A percentile compares a stretch with the other conserved stretches of the same genome.
phyloP scores from a whole-genome alignment of 37 sponge, comb jelly and placozoan genomes.

The Corticium candelabrum region DNA sequence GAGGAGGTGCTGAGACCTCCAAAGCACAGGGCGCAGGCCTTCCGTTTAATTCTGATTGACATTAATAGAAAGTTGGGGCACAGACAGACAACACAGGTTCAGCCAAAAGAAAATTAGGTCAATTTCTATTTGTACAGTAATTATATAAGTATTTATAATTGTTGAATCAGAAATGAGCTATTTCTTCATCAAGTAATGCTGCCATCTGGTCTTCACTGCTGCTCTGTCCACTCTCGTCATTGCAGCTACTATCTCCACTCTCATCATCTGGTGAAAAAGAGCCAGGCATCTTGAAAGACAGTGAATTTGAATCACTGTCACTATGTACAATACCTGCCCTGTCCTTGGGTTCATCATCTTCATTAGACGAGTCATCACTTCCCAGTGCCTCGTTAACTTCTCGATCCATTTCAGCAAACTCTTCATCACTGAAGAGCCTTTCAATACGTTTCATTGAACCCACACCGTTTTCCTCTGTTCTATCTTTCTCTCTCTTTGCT shows the following conservation, averaged over 20 bases:
- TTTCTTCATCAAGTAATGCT: not conserved
- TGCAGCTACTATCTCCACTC: not conserved
- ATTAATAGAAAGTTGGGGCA: not conserved
- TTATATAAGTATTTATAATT: too few species aligned
- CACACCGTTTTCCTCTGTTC: not conserved
- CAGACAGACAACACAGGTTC: too few species aligned
- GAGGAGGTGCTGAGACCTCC: not conserved
- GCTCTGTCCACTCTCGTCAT: not conserved
- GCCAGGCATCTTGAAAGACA: too few species aligned
- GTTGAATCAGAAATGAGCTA: too few species aligned
- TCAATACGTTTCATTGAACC: not conserved
- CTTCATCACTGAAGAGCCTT: constrained; percentile 37
- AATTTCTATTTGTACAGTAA: too few species aligned
- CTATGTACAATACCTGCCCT: too few species aligned
- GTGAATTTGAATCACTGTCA: not conserved
- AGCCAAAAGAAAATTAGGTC: too few species aligned
- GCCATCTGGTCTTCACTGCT: not conserved
- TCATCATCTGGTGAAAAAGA: not conserved
- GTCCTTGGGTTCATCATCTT: not conserved
- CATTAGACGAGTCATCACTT: constrained; percentile 24
- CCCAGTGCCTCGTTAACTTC: constrained; percentile 68
- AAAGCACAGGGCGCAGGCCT: not conserved
- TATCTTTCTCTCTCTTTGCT: not conserved
- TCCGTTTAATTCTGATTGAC: not conserved
- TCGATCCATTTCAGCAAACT: constrained; percentile 59